Evolutionary conservation across 1,140 invertebrate genomes (phyloP).

Genomic region (Conus ventricosus): DNA sequence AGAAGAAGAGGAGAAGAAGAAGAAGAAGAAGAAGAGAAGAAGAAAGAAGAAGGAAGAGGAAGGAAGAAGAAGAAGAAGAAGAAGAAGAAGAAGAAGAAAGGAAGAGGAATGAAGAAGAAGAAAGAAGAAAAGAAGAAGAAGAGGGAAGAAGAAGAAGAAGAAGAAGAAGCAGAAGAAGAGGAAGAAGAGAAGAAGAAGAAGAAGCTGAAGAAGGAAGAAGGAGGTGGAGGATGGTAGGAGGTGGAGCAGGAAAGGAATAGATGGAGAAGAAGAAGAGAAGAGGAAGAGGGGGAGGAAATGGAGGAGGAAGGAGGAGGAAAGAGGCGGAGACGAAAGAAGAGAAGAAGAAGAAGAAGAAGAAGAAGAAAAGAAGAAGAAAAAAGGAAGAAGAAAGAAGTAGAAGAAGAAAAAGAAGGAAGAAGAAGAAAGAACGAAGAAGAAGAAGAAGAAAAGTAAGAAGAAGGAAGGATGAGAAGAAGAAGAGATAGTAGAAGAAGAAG

Average conservation of each 20-base stretch:
- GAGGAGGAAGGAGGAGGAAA: not conserved
- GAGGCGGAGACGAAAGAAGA: slow-evolving; percentile 16
- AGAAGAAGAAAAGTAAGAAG: slow-evolving; percentile 30
- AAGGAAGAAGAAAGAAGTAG: not conserved
- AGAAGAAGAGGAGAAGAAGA: not conserved
- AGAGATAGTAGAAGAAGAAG: not conserved
- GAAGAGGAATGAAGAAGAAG: too few relatives aligned
- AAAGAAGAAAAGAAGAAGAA: slow-evolving; percentile 25
- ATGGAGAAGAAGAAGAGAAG: not conserved
- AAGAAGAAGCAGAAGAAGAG: not conserved
- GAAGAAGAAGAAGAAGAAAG: slow-evolving; percentile 33
- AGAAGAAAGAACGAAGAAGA: slow-evolving; percentile 30
- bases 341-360: slow-evolving; percentile 29
- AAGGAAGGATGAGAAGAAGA: slow-evolving; percentile 19
- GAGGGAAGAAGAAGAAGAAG: not conserved
- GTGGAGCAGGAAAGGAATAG: too few relatives aligned
- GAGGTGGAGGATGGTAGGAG: not conserved
- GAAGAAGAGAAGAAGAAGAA: slow-evolving; percentile 22
- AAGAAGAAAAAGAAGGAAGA: slow-evolving; percentile 7
- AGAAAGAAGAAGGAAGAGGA: not conserved
- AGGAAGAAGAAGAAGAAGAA: slow-evolving; percentile 28
- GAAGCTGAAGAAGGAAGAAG: slow-evolving; percentile 31
- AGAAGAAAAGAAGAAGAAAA: not conserved
- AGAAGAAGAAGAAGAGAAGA: not conserved
- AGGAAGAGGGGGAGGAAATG: not conserved